A percentile compares a stretch with the other conserved stretches of the same genome.
Evolutionary conservation across 1,140 invertebrate species (phyloP).

Genomic region (Apocrypta bakeri): DNA sequence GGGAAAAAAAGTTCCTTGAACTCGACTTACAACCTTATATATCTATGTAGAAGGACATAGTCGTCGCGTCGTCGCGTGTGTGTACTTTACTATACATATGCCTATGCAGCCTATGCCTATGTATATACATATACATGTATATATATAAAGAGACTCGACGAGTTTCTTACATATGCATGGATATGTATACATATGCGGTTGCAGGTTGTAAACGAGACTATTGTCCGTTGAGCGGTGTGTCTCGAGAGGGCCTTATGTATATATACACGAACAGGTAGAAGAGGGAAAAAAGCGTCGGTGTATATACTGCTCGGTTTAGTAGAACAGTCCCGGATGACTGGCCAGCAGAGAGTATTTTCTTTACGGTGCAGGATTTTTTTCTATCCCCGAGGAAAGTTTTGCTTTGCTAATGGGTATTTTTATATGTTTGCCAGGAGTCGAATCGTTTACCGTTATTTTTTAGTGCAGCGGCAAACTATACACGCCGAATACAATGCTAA

Average conservation of each 20-base stretch:
- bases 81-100: not conserved
- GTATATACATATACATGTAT: too few relatives aligned
- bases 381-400: not conserved
- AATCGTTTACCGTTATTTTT: not conserved
- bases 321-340: not conserved
- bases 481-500: too few relatives aligned
- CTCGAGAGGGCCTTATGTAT: too few relatives aligned
- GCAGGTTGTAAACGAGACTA: too few relatives aligned
- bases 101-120: too few relatives aligned
- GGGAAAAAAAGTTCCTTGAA: constrained; percentile 47
- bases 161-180: too few relatives aligned
- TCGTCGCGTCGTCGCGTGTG: not conserved
- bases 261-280: not conserved
- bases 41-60: not conserved
- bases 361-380: not conserved
- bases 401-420: not conserved
- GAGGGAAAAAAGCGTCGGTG: not conserved
- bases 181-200: too few relatives aligned
- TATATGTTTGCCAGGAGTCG: too few relatives aligned
- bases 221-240: too few relatives aligned
- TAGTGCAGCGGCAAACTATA: too few relatives aligned
- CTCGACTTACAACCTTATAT: not conserved
- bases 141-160: too few relatives aligned
- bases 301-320: too few relatives aligned
- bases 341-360: not conserved